A percentile compares a stretch with the other conserved stretches of the same genome.
Conservation (phyloP, 1,140 invertebrate species). For the Coenobita brevimanus region DNA sequence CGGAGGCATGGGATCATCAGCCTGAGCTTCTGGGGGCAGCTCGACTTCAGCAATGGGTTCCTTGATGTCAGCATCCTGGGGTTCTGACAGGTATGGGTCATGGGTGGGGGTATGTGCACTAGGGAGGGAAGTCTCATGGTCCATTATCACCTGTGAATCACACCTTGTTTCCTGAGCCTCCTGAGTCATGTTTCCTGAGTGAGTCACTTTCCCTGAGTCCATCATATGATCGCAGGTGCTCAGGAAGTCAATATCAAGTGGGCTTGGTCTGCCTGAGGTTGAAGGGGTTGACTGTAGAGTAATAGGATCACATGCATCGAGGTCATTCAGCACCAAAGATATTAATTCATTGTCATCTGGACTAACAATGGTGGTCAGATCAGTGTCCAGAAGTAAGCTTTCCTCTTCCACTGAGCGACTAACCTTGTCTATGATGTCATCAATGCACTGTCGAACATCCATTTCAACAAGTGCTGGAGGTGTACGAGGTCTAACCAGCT, state of each 20-base stretch:
- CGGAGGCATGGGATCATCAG: not conserved
- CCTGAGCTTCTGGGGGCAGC: slow-evolving; percentile 33
- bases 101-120: not conserved
- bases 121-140: not conserved
- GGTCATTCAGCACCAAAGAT: slow-evolving; percentile 69
- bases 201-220: slow-evolving; percentile 63
- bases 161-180: slow-evolving; percentile 57
- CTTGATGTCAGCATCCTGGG: slow-evolving; percentile 38
- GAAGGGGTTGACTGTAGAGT: slow-evolving; percentile 62
- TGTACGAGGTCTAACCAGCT: slow-evolving; percentile 3
- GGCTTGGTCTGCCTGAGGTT: slow-evolving; percentile 68
- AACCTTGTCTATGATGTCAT: slow-evolving; percentile 67
- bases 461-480: slow-evolving; percentile 51
- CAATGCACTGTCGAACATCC: slow-evolving; percentile 65
- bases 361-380: slow-evolving; percentile 67
- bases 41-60: slow-evolving; percentile 47
- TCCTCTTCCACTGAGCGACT: slow-evolving; percentile 64
- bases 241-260: slow-evolving; percentile 67
- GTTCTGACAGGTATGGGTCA: slow-evolving; percentile 19
- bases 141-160: slow-evolving; percentile 51
- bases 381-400: slow-evolving; percentile 60
- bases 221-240: slow-evolving; percentile 62
- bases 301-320: slow-evolving; percentile 67
- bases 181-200: slow-evolving; percentile 60
- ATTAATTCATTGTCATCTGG: slow-evolving; percentile 69